Evolutionary conservation across 1,140 invertebrate genomes (phyloP), one percentile per base, ranked within the genome.

Genomic region (Diabrotica virgifera): DNA sequence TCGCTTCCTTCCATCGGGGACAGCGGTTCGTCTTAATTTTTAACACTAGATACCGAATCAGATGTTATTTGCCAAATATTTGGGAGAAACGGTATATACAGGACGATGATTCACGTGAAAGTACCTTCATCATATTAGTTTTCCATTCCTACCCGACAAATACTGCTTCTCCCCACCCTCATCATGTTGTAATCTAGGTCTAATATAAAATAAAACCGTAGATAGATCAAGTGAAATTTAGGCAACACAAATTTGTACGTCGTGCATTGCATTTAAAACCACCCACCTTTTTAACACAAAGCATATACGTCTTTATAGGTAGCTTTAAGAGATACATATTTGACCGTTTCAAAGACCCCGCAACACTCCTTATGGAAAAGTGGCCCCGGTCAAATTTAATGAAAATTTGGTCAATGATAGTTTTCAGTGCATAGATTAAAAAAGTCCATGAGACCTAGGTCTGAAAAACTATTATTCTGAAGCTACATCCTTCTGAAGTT

Each of bases 61-160:
- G 59, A 71, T 73, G 70, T 76, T 74, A 72, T 76, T 70, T 76
- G 72, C 75, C 73, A 76, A 76, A 76, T 72, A 66, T 72, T 65
- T 60, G 72, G 71, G 67, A 60, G 70, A 72, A 69, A 69, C 66
- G 68, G 66, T 72, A 73, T 67, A 46, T 24, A 24, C 24, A 24
- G 24, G 24, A 24, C 24, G 24, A 24, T 24, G 24, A 24, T 24
- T 24, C 24, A 24, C 24, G 24, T 24, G 24, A 24, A 24, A 24
- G 24, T 24, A 24, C 24, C 24, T 24, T 24, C 24, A 24, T 24
- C 24, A 24, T 24, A 24, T 24, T 24, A 24, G 24, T 24, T 24
- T 24, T 24, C 24, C 24, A 24, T 24, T 24, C 24, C 24, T 24
- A 24, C 24, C 24, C 63, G 59, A 58, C 55, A 46, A 68, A 70